Conservation (phyloP, 2,113 vertebrate genomes). For the Indicator maculatus region DNA sequence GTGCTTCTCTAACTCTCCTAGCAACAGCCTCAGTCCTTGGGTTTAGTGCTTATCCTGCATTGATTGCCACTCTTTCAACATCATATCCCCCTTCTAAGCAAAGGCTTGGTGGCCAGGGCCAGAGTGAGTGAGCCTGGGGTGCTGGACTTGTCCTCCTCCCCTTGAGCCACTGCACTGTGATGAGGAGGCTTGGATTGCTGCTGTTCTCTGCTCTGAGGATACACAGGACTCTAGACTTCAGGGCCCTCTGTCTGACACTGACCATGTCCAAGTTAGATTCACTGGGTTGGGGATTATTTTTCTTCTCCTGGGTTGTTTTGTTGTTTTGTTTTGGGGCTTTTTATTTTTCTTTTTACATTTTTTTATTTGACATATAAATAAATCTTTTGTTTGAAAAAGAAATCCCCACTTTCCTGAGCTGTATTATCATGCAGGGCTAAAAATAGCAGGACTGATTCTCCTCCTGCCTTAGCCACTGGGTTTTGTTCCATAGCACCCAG, state of each 20-base stretch:
- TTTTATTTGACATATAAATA: conserved; percentile 53
- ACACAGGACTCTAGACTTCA: conserved; percentile 21
- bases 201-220: conserved; percentile 28
- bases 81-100: conserved; percentile 7
- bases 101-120: background rate
- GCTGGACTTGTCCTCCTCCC: conserved; percentile 1
- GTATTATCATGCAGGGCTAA: conserved; percentile 46
- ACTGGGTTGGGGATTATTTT: conserved; percentile 27
- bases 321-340: background rate
- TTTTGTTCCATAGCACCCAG: conserved; percentile 14
- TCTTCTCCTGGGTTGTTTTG: background rate
- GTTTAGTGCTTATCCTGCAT: background rate
- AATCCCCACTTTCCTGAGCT: conserved; percentile 52
- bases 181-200: conserved; percentile 44
- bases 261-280: conserved; percentile 10
- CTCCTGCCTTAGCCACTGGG: conserved; percentile 38
- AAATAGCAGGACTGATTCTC: conserved; percentile 46
- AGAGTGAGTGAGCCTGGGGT: conserved; percentile 2
- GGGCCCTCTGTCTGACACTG: conserved; percentile 36
- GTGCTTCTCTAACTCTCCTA: background rate
- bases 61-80: background rate
- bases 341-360: background rate
- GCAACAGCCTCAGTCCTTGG: background rate
- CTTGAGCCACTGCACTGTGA: background rate
- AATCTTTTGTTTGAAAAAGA: conserved; percentile 61